Evolutionary conservation across 1,140 invertebrate species (phyloP), one percentile per base, ranked within the genome.

Genomic region (Bombus waltoni): DNA sequence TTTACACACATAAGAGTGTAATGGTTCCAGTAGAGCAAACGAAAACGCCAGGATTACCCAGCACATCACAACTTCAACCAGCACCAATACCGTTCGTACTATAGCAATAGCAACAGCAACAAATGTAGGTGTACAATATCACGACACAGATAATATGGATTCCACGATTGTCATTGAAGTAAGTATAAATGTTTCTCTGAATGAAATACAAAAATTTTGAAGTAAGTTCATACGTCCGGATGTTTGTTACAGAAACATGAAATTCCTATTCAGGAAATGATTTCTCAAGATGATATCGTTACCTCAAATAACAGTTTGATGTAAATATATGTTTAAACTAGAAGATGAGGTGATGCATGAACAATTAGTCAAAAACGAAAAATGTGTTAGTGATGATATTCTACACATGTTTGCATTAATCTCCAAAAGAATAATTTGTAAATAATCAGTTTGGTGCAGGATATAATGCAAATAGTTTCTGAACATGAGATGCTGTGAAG

Each of bases 151-250:
- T 78, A 94, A 92, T 79, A 92, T 94, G 87, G 87, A 88, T 11
- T 92, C 93, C 5, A 91, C 94, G 22, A 94, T 94, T 59, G 93
- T 94, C 22, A 91, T 94, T 65, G 93, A 94, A 87, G 93, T 95
- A 88, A 91, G 88, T 88, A 68, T 13, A 81, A 81, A 25, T 53
- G 1, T 71, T 70, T 62, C 78, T 22, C 5, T 66, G 38, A 80
- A 73, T 25, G 38, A 65, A 25, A 79, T 71, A 9, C 73, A 78
- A 3, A 75, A 15, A 47, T 38, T 79, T 71, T 66, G 22, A 2
- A 38, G 13, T n/a, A 35, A 38, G 35, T 66, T 59, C 28, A 83
- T 59, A 35, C 47, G 73, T 86, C 38, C 75, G 47, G 62, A 75
- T 53, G 40, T 82, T 77, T 87, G 32, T 91, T 92, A 57, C 81